Conservation (phyloP, 2,113 vertebrate genomes). For the Mesembrinibis cayennensis region DNA sequence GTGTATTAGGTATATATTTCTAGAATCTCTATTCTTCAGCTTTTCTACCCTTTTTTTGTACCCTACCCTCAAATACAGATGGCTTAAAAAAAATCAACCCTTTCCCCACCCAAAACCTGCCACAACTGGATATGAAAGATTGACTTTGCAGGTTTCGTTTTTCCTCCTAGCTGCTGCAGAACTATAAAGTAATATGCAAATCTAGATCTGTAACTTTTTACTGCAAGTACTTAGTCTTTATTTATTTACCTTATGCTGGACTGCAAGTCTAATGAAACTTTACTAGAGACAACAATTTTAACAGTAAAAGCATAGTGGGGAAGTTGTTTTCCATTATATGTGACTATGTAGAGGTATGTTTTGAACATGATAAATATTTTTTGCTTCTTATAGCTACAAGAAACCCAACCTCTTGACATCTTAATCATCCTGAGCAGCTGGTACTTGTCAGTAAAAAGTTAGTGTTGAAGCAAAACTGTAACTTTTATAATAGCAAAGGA, state of each 20-base stretch:
- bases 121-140: not conserved
- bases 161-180: not conserved
- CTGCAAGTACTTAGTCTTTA: not conserved
- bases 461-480: not conserved
- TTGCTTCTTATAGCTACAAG: not conserved
- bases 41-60: not conserved
- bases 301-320: not conserved
- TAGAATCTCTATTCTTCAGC: not conserved
- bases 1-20: not conserved
- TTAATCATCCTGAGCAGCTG: not conserved
- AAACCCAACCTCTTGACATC: rapidly evolving
- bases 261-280: not conserved
- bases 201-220: not conserved
- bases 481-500: not conserved
- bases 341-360: not conserved
- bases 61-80: not conserved
- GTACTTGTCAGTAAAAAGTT: not conserved
- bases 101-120: not conserved
- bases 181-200: not conserved
- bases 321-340: not conserved
- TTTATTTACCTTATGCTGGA: not conserved
- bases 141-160: not conserved
- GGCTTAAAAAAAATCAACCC: not conserved
- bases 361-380: not conserved
- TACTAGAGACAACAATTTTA: not conserved